phyloP scores from a whole-genome alignment of 2,888 invertebrate species.

The Pterostichus madidus region DNA sequence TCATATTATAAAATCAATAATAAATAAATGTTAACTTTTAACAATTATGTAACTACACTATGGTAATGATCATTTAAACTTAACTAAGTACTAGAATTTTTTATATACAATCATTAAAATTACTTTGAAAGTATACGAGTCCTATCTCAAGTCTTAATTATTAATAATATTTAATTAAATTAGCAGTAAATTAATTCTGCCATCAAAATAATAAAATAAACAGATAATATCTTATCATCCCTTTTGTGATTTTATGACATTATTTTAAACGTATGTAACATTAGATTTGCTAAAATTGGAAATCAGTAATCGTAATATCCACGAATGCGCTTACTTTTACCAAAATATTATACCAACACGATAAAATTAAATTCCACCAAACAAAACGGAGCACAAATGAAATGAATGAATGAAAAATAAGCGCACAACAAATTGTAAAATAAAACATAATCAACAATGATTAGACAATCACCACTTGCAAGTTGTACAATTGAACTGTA shows the following conservation, averaged over 20 bases:
- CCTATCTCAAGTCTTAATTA: too few relatives aligned
- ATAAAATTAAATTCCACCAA: constrained; percentile 30
- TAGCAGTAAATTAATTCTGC: too few relatives aligned
- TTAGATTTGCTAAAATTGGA: constrained; percentile 41
- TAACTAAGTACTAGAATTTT: too few relatives aligned
- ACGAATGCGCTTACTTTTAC: constrained; percentile 66
- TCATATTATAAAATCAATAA: background rate
- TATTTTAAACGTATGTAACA: background rate
- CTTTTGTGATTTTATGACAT: too few relatives aligned
- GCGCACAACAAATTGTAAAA: constrained; percentile 62
- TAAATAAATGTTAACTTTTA: too few relatives aligned
- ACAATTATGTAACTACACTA: too few relatives aligned
- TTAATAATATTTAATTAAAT: too few relatives aligned
- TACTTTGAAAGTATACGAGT: too few relatives aligned
- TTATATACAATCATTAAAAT: too few relatives aligned
- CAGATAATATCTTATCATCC: too few relatives aligned
- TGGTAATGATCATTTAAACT: too few relatives aligned
- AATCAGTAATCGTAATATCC: background rate
- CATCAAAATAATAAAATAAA: too few relatives aligned
- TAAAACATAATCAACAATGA: constrained; percentile 68
- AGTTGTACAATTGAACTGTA: constrained; percentile 47
- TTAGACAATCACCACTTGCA: constrained; percentile 69
- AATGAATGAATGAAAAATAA: constrained; percentile 64
- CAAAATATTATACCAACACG: constrained; percentile 44
- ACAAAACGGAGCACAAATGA: constrained; percentile 49